Evolutionary conservation across 2,888 invertebrate species (phyloP), one percentile per base, ranked within the genome.

Genomic region (Scelioninae gen. 1): DNA sequence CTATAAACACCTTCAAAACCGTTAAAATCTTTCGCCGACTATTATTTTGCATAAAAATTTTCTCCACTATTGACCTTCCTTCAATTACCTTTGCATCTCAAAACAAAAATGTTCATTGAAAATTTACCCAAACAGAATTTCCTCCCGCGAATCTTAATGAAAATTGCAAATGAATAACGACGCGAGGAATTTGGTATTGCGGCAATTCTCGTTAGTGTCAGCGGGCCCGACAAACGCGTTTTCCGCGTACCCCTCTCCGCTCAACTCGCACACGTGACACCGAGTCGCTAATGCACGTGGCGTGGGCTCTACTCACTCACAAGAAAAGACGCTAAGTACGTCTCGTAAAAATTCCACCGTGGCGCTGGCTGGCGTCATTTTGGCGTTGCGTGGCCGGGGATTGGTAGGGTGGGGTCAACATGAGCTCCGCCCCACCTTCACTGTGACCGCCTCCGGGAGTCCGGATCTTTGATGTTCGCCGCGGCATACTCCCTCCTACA

Each of bases 291-390:
- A 82, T 74, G 84, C 76, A 84, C 79, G 81, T 74, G 79, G 69
- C 43, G 56, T 16, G 63, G 62, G 55, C 79, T 65, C 72, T 31
- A 49, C 72, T 69, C 78, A 55, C 84, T 77, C 65, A 84, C 84
- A 16, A 49, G 72, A 72, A 72, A 40, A 51, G 72, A 89, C 89
- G 91, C 91, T 91, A 92, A 92, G 89, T 91, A 91, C 89, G 86
- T 88, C 90, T 92, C 90, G 92, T 92, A 92, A 92, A 91, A 91
- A 91, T 92, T 91, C 90, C 91, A 88, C 87, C 88, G 88, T 85
- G 88, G 87, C 88, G 91, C 92, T 91, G 91, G 91, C 31, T 71
- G 79, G 88, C 90, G 91, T 91, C 91, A 92, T 91, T 91, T 92
- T 92, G 86, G 88, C 87, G 87, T 86, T 76, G 47, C 79, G 63